phyloP scores from a whole-genome alignment of 2,113 vertebrate species.

The Chaetodon trifascialis region DNA sequence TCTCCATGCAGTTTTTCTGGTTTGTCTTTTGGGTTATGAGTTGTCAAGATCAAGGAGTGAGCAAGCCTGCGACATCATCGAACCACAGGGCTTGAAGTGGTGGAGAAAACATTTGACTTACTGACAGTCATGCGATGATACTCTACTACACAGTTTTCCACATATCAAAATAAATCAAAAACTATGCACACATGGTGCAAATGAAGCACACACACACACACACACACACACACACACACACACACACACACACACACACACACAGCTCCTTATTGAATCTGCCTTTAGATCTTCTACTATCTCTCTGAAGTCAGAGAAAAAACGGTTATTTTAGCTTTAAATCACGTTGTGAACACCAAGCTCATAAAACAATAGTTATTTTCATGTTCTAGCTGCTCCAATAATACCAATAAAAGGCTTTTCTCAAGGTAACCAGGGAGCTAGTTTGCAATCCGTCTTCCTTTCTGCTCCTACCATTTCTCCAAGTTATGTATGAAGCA shows the following conservation, averaged over 20 bases:
- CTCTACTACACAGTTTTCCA: not conserved
- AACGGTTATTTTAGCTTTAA: not conserved
- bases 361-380: constrained; percentile 17
- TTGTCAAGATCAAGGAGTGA: constrained; percentile 48
- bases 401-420: constrained; percentile 32
- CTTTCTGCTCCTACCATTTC: constrained; percentile 25
- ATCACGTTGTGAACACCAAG: constrained; percentile 6
- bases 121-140: not conserved
- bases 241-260: too few relatives aligned
- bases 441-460: constrained; percentile 5
- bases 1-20: not conserved
- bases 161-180: constrained; percentile 1
- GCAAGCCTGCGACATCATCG: not conserved
- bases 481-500: constrained; percentile 12
- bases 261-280: not conserved
- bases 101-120: constrained; percentile 25
- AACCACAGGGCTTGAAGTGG: not conserved
- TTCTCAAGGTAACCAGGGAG: constrained; percentile 38
- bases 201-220: not conserved
- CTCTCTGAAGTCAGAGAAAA: not conserved
- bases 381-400: constrained; percentile 5
- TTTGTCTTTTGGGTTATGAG: constrained; percentile 30
- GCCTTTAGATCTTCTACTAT: not conserved
- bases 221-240: too few relatives aligned
- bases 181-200: not conserved